Base-by-base conservation (phyloP, 2,797 vertebrate genomes). In the Sebastes aleutianus region DNA sequence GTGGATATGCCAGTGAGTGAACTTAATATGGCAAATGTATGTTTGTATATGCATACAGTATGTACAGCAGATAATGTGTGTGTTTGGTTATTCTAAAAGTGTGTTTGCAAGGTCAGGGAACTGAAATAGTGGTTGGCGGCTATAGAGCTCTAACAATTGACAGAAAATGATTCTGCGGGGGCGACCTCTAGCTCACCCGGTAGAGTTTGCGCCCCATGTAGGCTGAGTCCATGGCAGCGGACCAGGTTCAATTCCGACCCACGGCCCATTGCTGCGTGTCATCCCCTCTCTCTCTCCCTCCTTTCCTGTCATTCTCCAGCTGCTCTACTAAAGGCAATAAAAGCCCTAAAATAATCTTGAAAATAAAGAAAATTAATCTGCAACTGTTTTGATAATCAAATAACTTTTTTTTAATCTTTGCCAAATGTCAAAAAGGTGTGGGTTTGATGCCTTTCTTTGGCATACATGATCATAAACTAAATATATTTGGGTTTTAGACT, bases 11-110 rank as follows among this genome's bases (percentile, higher is more conserved):
- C 20, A 58, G 61, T 14, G 50, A 34, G 39, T 54, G 14, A 56
- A 14, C 32, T 32, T 61, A 18, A 59, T 79, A 29, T 70, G 26
- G 34, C 12, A 11, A 43, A 67, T 79, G 18, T 62, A 18, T 71
- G 14, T 76, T 70, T 83, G 20, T 68, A 11, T 70, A 12, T 74
- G 24, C 69, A 16, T 61, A 56, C 50, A 14, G 22, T 34, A 59
- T 47, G 9, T 14, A 27, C 29, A 68, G 12, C 29, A 39, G 50
- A 75, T 59, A 47, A 24, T 58, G 32, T 50, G 39, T 64, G 47
- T 66, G 50, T 80, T 71, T 54, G 34, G 66, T 62, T 69, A 50
- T 43, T 76, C 36, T 68, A 24, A 26, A 47, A 26, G 47, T 43
- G 43, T 18, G 31, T 73, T 43, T 61, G 34, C n/a, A 34, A 69